These are phyloP conservation scores for Acridotheres tristis DNA, from an alignment of 2,797 vertebrate species.

Conservation along the genomic window DNA sequence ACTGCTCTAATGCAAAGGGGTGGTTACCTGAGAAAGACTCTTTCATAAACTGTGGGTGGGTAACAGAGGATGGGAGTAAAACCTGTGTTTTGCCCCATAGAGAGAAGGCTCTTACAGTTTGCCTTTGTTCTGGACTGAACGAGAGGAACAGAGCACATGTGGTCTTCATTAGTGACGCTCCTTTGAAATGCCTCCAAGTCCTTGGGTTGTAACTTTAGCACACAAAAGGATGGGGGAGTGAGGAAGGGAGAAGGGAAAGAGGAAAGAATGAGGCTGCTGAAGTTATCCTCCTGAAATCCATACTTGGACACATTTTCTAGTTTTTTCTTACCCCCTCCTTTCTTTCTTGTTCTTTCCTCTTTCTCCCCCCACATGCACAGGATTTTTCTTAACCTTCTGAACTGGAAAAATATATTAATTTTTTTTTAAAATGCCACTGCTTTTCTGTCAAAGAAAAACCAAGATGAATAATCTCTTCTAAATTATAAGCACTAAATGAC, in stretches of 20 bases:
- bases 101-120: constrained; percentile 30
- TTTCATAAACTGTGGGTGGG: constrained; percentile 22
- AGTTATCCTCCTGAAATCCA: constrained; percentile 38
- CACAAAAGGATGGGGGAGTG: constrained; percentile 25
- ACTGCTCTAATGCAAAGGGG: background rate
- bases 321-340: background rate
- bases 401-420: background rate
- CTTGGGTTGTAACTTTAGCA: constrained; percentile 59
- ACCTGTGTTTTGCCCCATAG: rapidly evolving
- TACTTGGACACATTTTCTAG: background rate
- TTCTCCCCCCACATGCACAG: background rate
- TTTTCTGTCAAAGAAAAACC: constrained; percentile 22
- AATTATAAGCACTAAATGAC: constrained; percentile 2
- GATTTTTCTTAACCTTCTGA: constrained; percentile 26
- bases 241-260: constrained; percentile 25
- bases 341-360: background rate
- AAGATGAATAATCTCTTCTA: constrained; percentile 20
- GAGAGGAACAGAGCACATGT: constrained; percentile 26
- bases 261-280: constrained; percentile 12
- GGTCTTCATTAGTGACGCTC: constrained; percentile 52
- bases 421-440: background rate
- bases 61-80: background rate
- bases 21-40: constrained; percentile 36
- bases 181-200: constrained; percentile 59
- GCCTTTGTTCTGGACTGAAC: constrained; percentile 38